These are phyloP conservation scores for Grapholita molesta DNA, from an alignment of 1,140 invertebrate genomes.

Conservation along the genomic window DNA sequence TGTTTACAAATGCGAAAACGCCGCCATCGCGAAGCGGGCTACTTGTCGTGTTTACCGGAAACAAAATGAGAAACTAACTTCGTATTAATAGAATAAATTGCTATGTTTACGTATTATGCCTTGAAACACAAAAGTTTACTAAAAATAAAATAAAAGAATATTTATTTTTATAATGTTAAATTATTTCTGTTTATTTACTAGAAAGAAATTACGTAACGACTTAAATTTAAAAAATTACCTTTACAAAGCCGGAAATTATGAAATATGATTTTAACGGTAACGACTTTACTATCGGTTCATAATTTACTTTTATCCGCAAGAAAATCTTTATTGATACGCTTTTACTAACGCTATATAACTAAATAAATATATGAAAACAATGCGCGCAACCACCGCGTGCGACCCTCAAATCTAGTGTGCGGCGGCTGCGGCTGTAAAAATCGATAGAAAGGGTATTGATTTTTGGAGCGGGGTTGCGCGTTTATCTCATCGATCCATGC, in stretches of 20 bases:
- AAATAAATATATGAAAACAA: conserved; percentile 21
- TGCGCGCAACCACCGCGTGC: conserved; percentile 72
- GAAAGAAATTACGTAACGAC: neutral
- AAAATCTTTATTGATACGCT: neutral
- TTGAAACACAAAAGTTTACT: neutral
- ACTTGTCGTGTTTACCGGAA: neutral
- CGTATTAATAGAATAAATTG: neutral
- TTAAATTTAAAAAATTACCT: conserved; percentile 9
- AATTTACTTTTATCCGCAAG: neutral
- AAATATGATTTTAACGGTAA: neutral
- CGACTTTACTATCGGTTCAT: conserved; percentile 5
- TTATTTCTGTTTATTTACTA: neutral
- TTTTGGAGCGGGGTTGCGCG: conserved; percentile 73
- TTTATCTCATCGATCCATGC: conserved; percentile 74
- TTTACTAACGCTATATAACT: conserved; percentile 26
- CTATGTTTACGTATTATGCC: neutral
- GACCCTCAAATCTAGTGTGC: conserved; percentile 68
- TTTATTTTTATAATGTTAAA: neutral
- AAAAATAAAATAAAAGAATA: neutral
- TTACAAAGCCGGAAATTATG: neutral
- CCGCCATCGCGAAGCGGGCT: neutral
- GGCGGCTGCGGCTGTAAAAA: conserved; percentile 74
- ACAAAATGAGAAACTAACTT: neutral
- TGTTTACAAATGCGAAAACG: conserved; percentile 3
- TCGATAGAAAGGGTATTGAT: conserved; percentile 72